Conservation (phyloP, 2,888 invertebrate species). For the Orchestes rusci region DNA sequence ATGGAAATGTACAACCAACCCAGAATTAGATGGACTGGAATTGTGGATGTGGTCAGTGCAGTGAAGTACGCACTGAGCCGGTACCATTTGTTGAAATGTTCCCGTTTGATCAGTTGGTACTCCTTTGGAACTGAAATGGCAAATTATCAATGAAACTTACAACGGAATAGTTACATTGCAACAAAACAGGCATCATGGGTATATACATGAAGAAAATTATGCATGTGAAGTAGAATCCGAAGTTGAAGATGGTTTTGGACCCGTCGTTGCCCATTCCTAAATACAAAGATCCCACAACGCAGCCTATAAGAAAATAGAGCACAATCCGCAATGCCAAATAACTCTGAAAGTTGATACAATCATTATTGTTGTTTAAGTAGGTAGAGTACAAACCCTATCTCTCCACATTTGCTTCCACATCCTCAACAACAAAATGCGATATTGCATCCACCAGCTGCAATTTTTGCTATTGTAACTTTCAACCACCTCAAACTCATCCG, state of each 20-base stretch:
- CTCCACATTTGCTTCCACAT: constrained; percentile 71
- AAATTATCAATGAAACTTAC: too few species aligned
- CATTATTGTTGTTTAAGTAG: too few species aligned
- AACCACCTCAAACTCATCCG: constrained; percentile 16
- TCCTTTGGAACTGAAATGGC: constrained; percentile 64
- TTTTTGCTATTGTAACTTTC: constrained; percentile 4
- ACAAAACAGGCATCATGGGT: constrained; percentile 73
- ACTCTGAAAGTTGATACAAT: constrained; percentile 52
- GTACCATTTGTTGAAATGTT: constrained; percentile 84
- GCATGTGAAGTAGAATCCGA: constrained; percentile 75
- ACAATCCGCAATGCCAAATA: constrained; percentile 63
- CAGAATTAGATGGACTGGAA: constrained; percentile 64
- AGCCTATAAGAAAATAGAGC: constrained; percentile 60
- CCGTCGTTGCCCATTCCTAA: constrained; percentile 70
- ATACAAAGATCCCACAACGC: constrained; percentile 64
- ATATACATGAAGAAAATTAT: constrained; percentile 73
- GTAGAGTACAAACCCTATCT: too few species aligned
- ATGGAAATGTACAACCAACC: constrained; percentile 60
- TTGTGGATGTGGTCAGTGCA: constrained; percentile 62
- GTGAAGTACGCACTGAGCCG: constrained; percentile 70
- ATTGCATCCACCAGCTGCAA: constrained; percentile 54
- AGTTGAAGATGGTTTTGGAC: constrained; percentile 75
- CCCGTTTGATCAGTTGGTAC: constrained; percentile 68
- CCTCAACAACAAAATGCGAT: constrained; percentile 56
- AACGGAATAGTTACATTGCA: constrained; percentile 79